Percentiles rank a stretch among this genome's conserved stretches.
Evolutionary conservation across 2,797 vertebrate species (phyloP).

Genomic region (Acomys russatus): DNA sequence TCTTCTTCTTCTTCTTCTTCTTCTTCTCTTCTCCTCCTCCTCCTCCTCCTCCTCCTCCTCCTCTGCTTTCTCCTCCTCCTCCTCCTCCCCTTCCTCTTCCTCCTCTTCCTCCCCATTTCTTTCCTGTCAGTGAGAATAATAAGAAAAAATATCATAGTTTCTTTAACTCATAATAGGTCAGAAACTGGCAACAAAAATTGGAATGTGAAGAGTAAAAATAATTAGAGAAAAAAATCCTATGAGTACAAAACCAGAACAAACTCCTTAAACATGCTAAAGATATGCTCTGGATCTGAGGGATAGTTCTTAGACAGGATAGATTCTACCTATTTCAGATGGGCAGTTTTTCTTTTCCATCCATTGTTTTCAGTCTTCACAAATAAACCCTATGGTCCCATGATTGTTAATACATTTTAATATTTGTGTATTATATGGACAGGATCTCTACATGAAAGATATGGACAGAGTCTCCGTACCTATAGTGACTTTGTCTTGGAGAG

Average conservation of each 20-base stretch:
- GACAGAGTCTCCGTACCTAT: not conserved
- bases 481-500: not conserved
- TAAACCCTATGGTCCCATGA: accelerated
- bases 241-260: not conserved
- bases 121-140: not conserved
- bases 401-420: constrained; percentile 19
- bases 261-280: not conserved
- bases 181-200: constrained; percentile 46
- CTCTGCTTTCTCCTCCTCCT: no score
- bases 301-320: not conserved
- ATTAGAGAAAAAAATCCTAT: not conserved
- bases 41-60: no score
- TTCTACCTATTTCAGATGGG: not conserved
- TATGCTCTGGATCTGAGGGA: not conserved
- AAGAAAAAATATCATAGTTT: constrained; percentile 11
- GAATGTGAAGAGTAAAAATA: constrained; percentile 48
- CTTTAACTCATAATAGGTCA: constrained; percentile 14
- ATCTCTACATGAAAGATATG: not conserved
- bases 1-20: not conserved
- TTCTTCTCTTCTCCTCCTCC: not conserved
- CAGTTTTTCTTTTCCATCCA: not conserved
- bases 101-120: no score
- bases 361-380: not conserved
- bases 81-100: not conserved
- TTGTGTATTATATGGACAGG: not conserved